Base-by-base conservation (phyloP, 2,113 vertebrate genomes). In the Hemiscyllium ocellatum region DNA sequence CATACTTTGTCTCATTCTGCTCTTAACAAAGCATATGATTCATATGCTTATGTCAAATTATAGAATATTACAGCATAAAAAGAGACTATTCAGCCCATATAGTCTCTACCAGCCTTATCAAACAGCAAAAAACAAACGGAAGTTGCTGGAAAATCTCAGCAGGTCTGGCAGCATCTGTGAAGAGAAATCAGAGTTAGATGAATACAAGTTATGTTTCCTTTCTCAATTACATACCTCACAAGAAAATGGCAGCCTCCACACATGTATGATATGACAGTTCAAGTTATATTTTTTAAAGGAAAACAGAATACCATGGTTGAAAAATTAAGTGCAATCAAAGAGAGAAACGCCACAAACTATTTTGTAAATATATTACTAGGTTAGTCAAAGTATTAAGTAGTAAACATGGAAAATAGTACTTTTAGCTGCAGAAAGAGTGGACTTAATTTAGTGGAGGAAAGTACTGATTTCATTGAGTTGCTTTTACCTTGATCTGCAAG, bases 401-500 rank as follows among this genome's bases (percentile, higher is more conserved):
- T 50, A 83, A 42, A 83, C 20, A 42, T 83, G 10, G 22, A 52
- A 87, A 56, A 13, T 37, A 42, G 1, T 37, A 42, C 52, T 10
- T 2, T 26, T 0, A 87, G 22, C 24, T 90, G 17, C 26, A 33
- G 87, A 19, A 26, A 90, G 52, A 65, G 29, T 56, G 29, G 56
- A 61, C 29, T 26, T 42, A 12, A 24, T 68, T 24, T 20, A 68
- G 19, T 42, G n/a, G n/a, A 47, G 37, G 10, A 65, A 42, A 19
- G 33, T 22, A 0, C 95, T 56, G 42, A 24, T 61, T 12, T 90
- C 26, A 15, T 33, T 61, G 80, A 61, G 0, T 66, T 50, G 56
- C 80, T 22, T 94, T 97, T 96, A 99, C 99, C 99, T 98, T 99
- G 99, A 96, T 99, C 98, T 68, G 98, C 97, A 17, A 99, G 99